Percentiles rank a stretch among this genome's conserved stretches.
Conservation (phyloP, 2,888 invertebrate genomes). For the Nomada fabriciana region DNA sequence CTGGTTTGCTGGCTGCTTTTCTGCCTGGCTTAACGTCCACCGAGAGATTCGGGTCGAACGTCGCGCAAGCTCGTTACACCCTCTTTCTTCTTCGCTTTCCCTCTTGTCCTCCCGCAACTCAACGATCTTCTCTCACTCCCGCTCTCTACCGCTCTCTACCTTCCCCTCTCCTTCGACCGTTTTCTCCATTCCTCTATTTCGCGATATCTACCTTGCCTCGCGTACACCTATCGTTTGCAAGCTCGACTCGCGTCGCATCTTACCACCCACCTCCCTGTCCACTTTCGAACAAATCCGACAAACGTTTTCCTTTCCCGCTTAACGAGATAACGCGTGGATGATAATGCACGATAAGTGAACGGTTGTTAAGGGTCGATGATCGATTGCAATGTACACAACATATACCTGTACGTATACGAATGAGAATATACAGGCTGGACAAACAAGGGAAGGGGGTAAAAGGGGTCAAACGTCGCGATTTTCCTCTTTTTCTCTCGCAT, state of each 20-base stretch:
- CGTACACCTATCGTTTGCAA: not conserved
- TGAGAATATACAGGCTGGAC: no score
- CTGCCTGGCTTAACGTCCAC: conserved; percentile 72
- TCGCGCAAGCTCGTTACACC: conserved; percentile 80
- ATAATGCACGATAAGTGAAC: no score
- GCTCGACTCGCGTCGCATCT: not conserved
- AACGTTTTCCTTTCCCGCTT: not conserved
- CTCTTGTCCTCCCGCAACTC: conserved; percentile 43
- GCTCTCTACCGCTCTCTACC: conserved; percentile 25
- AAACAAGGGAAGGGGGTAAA: no score
- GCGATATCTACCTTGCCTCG: not conserved
- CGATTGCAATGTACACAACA: no score
- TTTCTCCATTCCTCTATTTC: conserved; percentile 22
- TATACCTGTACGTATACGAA: no score
- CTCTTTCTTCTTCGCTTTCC: conserved; percentile 68
- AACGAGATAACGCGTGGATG: no score
- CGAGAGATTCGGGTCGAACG: conserved; percentile 80
- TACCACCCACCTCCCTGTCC: not conserved
- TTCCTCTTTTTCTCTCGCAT: no score
- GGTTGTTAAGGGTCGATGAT: no score
- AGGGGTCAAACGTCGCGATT: no score
- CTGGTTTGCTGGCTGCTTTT: conserved; percentile 65
- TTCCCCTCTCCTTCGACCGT: conserved; percentile 22
- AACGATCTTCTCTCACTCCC: conserved; percentile 30
- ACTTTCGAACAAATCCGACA: not conserved